Percentiles rank a stretch among this genome's conserved stretches.
These are phyloP conservation scores for Urocynchramus pylzowi DNA, from an alignment of 2,113 vertebrate species.

Conservation along the genomic window DNA sequence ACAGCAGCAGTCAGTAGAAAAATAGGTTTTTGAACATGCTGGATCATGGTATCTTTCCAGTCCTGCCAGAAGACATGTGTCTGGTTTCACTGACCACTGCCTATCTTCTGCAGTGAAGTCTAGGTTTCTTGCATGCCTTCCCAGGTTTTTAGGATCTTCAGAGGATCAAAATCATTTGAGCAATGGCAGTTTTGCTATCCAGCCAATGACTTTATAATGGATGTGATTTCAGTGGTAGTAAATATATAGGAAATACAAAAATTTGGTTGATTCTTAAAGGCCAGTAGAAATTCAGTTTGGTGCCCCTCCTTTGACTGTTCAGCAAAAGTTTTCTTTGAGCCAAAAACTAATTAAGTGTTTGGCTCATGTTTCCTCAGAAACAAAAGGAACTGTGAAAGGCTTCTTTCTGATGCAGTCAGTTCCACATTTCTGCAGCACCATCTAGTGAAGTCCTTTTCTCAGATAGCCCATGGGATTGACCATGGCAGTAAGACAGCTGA, in stretches of 20 bases:
- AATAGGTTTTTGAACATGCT: conserved; percentile 63
- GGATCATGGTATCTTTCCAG: conserved; percentile 63
- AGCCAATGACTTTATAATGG: background rate
- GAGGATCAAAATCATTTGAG: background rate
- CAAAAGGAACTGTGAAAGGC: background rate
- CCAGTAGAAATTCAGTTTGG: background rate
- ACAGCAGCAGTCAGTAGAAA: conserved; percentile 68
- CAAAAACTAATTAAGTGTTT: background rate
- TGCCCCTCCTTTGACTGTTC: background rate
- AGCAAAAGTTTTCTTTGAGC: background rate
- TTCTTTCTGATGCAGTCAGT: background rate
- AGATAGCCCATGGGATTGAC: background rate
- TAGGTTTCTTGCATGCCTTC: background rate
- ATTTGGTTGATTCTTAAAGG: background rate
- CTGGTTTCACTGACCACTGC: background rate
- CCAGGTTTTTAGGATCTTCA: background rate
- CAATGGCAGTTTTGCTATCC: background rate
- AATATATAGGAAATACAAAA: background rate
- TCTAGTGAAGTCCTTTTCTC: background rate
- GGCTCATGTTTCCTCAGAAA: background rate
- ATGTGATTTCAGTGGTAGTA: background rate
- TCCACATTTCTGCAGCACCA: background rate
- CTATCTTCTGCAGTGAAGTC: background rate
- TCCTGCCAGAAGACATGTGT: background rate
- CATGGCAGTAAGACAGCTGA: background rate